Conservation (phyloP, 1,140 invertebrate species). For the Mizuhopecten yessoensis region DNA sequence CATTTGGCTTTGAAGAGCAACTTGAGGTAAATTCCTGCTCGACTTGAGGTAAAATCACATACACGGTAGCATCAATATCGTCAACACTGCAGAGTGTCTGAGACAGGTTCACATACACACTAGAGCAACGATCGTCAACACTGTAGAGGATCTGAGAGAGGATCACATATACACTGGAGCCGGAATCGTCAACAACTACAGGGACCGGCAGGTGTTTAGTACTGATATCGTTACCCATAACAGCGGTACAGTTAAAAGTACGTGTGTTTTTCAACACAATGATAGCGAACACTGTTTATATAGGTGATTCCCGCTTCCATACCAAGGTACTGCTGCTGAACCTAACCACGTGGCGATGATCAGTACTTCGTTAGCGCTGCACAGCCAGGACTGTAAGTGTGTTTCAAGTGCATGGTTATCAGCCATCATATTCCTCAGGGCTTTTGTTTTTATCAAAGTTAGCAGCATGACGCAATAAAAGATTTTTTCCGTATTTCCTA, state of each 20-base stretch:
- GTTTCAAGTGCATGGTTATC: conserved; percentile 8
- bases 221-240: neutral
- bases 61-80: no score
- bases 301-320: neutral
- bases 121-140: no score
- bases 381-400: neutral
- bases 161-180: no score
- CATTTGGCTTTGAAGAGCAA: no score
- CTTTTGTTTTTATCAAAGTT: neutral
- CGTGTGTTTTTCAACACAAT: neutral
- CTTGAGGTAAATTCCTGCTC: no score
- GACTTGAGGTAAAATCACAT: no score
- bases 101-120: no score
- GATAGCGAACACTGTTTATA: neutral
- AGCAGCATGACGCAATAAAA: conserved; percentile 11
- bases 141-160: no score
- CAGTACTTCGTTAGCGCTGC: neutral
- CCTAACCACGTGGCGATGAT: conserved; percentile 27
- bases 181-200: neutral
- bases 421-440: neutral
- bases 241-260: neutral
- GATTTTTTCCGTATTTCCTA: neutral
- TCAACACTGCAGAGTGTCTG: no score
- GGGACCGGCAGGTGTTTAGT: neutral
- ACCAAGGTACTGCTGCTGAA: neutral